phyloP scores from a whole-genome alignment of 2,888 invertebrate species.

The Charanyca ferruginea region DNA sequence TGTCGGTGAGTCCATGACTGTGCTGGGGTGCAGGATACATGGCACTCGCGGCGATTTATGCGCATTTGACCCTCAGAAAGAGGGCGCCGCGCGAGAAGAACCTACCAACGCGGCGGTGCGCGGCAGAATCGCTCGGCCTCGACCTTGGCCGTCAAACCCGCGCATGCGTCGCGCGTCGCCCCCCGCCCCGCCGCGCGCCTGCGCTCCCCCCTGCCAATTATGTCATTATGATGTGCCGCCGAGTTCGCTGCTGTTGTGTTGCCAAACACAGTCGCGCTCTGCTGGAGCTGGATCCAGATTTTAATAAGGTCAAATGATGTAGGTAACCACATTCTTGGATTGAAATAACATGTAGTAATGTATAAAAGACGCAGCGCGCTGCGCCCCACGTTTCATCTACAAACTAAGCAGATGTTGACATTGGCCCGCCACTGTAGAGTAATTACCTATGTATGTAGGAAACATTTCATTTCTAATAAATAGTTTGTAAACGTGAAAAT shows the following conservation, averaged over 20 bases:
- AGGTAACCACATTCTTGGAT: slow-evolving; percentile 50
- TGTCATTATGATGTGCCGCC: slow-evolving; percentile 85
- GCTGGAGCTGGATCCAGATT: slow-evolving; percentile 78
- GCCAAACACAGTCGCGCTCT: slow-evolving; percentile 86
- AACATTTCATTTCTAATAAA: slow-evolving; percentile 33
- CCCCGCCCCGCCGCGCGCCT: slow-evolving; percentile 70
- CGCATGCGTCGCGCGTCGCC: slow-evolving; percentile 88
- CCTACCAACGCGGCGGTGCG: slow-evolving; percentile 88
- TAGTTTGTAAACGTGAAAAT: slow-evolving; percentile 37
- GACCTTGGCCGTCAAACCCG: slow-evolving; percentile 91
- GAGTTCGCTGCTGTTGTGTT: slow-evolving; percentile 81
- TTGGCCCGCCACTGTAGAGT: slow-evolving; percentile 29
- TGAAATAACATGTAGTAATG: slow-evolving; percentile 24
- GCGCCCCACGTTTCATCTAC: slow-evolving; percentile 1
- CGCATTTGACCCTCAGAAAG: slow-evolving; percentile 82
- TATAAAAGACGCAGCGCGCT: slow-evolving; percentile 21
- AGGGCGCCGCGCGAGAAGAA: slow-evolving; percentile 82
- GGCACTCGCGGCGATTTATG: slow-evolving; percentile 83
- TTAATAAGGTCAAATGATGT: slow-evolving; percentile 64
- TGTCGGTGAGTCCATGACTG: slow-evolving; percentile 44
- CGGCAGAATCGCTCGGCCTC: slow-evolving; percentile 89
- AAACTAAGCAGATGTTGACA: slow-evolving; percentile 27
- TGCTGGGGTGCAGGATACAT: slow-evolving; percentile 54
- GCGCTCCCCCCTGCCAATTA: slow-evolving; percentile 84
- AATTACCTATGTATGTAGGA: slow-evolving; percentile 1